A percentile compares a stretch with the other conserved stretches of the same genome.
phyloP scores from a whole-genome alignment of 2,888 invertebrate species.

The Erynnis tages region DNA sequence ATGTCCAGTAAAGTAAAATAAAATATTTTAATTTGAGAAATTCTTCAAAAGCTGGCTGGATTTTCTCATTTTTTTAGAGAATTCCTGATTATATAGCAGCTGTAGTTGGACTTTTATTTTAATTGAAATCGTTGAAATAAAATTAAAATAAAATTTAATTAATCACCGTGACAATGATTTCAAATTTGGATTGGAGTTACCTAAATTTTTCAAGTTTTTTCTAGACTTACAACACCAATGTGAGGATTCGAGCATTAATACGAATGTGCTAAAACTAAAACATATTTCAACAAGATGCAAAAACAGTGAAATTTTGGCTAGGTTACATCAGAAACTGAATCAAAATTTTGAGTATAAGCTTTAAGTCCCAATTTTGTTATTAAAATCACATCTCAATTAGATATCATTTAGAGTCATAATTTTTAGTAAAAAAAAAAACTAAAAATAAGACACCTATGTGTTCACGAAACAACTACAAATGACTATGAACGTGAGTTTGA shows the following conservation, averaged over 20 bases:
- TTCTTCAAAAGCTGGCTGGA: no score
- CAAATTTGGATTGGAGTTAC: no score
- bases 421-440: not conserved
- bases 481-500: slow-evolving; percentile 44
- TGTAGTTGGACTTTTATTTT: no score
- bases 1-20: no score
- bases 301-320: not conserved
- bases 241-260: slow-evolving; percentile 21
- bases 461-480: slow-evolving; percentile 52
- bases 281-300: slow-evolving; percentile 9
- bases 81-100: no score
- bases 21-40: no score
- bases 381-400: no score
- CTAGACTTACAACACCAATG: slow-evolving; percentile 19
- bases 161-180: no score
- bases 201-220: not conserved
- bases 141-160: not conserved
- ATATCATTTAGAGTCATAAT: no score
- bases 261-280: slow-evolving; percentile 13
- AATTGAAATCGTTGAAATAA: no score
- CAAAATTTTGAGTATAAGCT: not conserved
- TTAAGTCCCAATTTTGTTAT: not conserved
- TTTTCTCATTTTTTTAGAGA: no score
- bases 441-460: slow-evolving; percentile 47
- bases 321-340: not conserved